Evolutionary conservation across 2,113 vertebrate genomes (phyloP).

Genomic region (Cynocephalus volans): DNA sequence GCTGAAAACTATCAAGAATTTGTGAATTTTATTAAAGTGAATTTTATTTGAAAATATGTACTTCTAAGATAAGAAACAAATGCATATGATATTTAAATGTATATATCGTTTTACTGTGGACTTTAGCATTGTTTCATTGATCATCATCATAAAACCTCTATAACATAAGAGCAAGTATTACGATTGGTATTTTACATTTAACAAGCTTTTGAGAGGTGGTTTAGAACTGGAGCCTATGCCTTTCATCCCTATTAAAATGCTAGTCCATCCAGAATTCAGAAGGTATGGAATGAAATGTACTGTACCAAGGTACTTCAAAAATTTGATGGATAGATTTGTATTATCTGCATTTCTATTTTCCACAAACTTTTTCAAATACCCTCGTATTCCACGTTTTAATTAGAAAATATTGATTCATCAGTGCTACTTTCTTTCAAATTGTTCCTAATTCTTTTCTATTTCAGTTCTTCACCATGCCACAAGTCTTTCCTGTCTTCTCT

Average conservation of each 20-base stretch:
- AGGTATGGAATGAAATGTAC: background rate
- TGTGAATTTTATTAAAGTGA: background rate
- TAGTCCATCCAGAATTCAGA: background rate
- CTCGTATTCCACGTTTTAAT: background rate
- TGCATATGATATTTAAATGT: background rate
- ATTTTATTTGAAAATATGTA: conserved; percentile 1
- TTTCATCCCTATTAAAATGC: background rate
- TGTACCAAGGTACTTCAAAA: background rate
- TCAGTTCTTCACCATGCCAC: background rate
- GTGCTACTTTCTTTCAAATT: background rate
- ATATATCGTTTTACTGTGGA: background rate
- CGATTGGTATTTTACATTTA: conserved; percentile 7
- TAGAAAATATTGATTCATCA: conserved; percentile 37
- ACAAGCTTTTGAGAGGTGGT: background rate
- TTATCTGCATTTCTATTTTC: no score
- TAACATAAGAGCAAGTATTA: background rate
- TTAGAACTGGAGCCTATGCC: background rate
- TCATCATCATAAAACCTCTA: background rate
- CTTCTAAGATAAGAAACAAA: conserved; percentile 48
- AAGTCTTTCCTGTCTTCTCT: conserved; percentile 22
- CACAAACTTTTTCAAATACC: no score
- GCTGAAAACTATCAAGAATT: background rate
- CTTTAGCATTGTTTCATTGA: background rate
- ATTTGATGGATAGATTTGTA: no score
- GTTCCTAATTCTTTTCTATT: conserved; percentile 30